Conservation (phyloP, 2,888 invertebrate genomes). For the Ormyrus rosae region DNA sequence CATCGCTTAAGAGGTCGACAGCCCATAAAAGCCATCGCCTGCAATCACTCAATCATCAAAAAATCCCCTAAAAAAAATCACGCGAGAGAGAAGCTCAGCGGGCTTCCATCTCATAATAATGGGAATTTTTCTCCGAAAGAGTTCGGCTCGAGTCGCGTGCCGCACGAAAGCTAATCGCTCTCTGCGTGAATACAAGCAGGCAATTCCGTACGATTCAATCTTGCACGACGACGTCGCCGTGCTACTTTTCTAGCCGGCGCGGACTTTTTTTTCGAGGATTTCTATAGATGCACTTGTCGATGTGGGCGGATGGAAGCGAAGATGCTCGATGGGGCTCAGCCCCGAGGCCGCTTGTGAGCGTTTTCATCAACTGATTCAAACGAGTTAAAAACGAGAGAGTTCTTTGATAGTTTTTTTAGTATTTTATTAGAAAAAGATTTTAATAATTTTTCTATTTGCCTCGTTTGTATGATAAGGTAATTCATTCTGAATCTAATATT, state of each 20-base stretch:
- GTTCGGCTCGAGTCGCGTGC: constrained; percentile 38
- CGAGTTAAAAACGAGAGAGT: no score
- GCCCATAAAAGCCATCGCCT: not conserved
- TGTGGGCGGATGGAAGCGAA: no score
- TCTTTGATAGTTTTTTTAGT: no score
- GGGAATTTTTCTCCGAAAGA: constrained; percentile 16
- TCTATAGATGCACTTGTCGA: no score
- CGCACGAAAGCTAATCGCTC: constrained; percentile 40
- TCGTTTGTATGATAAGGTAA: no score
- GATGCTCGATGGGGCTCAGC: no score
- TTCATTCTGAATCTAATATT: no score
- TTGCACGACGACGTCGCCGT: not conserved
- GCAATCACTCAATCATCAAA: constrained; percentile 37
- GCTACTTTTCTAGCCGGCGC: not conserved
- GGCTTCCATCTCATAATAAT: constrained; percentile 23
- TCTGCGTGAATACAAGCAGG: not conserved
- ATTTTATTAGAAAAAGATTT: no score
- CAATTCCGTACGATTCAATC: constrained; percentile 40
- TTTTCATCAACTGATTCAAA: not conserved
- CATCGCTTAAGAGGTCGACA: not conserved
- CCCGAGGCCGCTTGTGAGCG: not conserved
- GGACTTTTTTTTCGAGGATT: no score
- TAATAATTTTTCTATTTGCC: no score
- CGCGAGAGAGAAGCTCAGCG: not conserved
- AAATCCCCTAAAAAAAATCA: not conserved